Percentiles rank a stretch among this genome's conserved stretches.
phyloP scores from a whole-genome alignment of 2,888 invertebrate genomes.

The Drosophila lacicola region DNA sequence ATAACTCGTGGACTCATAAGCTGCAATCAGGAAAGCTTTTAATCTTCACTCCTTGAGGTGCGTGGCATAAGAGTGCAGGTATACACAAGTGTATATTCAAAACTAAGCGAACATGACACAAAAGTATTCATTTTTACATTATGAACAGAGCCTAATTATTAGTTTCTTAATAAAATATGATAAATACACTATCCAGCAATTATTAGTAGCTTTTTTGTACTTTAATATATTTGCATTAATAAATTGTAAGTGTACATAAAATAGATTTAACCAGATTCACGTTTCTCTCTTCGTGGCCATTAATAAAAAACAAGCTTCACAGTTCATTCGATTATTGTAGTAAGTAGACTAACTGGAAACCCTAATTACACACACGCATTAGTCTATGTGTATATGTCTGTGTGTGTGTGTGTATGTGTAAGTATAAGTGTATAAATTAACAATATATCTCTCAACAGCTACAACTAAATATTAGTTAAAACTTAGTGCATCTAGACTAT shows the following conservation, averaged over 20 bases:
- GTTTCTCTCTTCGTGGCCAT: constrained; percentile 37
- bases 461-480: constrained; percentile 78
- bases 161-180: no score
- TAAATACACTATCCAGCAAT: background rate
- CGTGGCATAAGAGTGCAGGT: no score
- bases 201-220: constrained; percentile 21
- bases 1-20: no score
- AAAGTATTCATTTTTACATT: no score
- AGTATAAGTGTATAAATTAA: constrained; percentile 65
- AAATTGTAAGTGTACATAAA: constrained; percentile 31
- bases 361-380: constrained; percentile 29
- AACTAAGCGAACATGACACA: no score
- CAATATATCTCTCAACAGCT: constrained; percentile 64
- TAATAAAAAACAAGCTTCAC: constrained; percentile 27
- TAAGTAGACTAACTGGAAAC: constrained; percentile 35
- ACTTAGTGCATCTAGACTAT: constrained; percentile 59
- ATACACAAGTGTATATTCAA: no score
- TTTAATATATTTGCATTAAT: constrained; percentile 32
- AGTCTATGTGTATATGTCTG: background rate
- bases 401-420: constrained; percentile 9
- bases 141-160: no score
- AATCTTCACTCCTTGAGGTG: no score
- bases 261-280: constrained; percentile 37
- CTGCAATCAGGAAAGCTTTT: no score
- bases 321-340: constrained; percentile 18